Evolutionary conservation across 2,797 vertebrate genomes (phyloP).

Genomic region (Malurus splendens): DNA sequence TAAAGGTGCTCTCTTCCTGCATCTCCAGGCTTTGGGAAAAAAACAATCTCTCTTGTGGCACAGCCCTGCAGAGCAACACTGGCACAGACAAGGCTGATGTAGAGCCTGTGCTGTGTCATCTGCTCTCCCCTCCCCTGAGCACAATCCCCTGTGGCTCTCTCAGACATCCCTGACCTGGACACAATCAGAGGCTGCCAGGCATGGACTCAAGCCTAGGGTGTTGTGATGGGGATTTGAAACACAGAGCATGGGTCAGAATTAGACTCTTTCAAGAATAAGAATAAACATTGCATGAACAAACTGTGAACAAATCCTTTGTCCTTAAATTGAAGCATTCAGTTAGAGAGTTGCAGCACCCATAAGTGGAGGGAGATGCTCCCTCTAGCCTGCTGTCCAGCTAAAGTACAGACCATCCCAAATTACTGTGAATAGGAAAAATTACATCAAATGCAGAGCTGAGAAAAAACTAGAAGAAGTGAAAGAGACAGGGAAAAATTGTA

Average conservation of each 20-base stretch:
- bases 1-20: not conserved
- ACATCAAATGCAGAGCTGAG: not conserved
- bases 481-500: not conserved
- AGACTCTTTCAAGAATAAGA: not conserved
- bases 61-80: not conserved
- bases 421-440: not conserved
- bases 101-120: not conserved
- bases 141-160: fast-evolving
- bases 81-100: not conserved
- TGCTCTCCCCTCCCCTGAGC: not conserved
- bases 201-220: fast-evolving
- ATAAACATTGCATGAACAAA: not conserved
- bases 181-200: not conserved
- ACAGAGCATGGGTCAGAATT: not conserved
- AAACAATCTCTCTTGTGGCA: not conserved
- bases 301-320: not conserved
- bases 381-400: not conserved
- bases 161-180: not conserved
- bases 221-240: not conserved
- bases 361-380: not conserved
- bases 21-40: not conserved
- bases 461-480: not conserved
- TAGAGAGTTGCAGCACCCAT: not conserved
- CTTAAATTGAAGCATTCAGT: not conserved
- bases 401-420: not conserved